A percentile compares a stretch with the other conserved stretches of the same genome.
Conservation (phyloP, 1,140 invertebrate species). For the Sitophilus oryzae region DNA sequence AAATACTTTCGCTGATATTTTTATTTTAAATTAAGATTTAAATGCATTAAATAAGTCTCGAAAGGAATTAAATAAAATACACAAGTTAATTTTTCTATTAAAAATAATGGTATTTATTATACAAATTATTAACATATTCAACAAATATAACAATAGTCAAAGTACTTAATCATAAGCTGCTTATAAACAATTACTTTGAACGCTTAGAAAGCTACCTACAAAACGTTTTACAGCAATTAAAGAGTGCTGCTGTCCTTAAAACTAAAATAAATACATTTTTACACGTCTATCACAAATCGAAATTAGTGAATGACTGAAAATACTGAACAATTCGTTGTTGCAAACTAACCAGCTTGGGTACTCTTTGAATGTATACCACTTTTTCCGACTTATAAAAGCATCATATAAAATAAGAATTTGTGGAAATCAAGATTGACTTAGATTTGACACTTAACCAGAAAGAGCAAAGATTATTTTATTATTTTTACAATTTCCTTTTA, state of each 20-base stretch:
- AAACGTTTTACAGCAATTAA: not conserved
- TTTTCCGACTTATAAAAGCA: too few relatives aligned
- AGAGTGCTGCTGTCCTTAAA: conserved; percentile 2
- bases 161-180: conserved; percentile 15
- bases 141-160: conserved; percentile 42
- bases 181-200: conserved; percentile 14
- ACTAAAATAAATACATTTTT: conserved; percentile 15
- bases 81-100: conserved; percentile 15
- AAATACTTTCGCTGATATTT: too few relatives aligned
- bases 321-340: conserved; percentile 7
- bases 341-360: not conserved
- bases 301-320: conserved; percentile 17
- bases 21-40: too few relatives aligned
- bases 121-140: conserved; percentile 44
- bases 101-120: conserved; percentile 44
- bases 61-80: too few relatives aligned
- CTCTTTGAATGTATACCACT: too few relatives aligned
- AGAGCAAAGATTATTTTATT: too few relatives aligned
- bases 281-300: conserved; percentile 31
- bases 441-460: too few relatives aligned
- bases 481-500: too few relatives aligned
- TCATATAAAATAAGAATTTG: too few relatives aligned
- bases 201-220: not conserved
- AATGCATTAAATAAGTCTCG: too few relatives aligned
- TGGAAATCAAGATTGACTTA: too few relatives aligned